Conservation (phyloP, 2,797 vertebrate genomes). For the Microctenopoma lineatum region DNA sequence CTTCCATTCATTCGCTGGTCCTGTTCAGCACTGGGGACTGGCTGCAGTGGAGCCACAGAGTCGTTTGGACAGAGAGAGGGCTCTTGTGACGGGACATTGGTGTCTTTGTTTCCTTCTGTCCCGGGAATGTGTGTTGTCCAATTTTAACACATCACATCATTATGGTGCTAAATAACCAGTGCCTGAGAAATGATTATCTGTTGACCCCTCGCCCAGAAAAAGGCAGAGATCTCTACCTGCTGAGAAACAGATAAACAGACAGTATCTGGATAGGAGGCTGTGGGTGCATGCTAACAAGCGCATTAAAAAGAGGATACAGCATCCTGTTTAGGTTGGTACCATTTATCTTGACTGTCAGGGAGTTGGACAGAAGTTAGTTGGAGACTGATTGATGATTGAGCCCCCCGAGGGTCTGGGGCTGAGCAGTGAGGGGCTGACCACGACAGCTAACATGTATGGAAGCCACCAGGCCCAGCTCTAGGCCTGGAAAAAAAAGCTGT, state of each 20-base stretch:
- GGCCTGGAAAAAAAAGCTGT: slow-evolving; percentile 36
- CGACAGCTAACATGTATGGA: slow-evolving; percentile 60
- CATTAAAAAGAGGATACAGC: slow-evolving; percentile 73
- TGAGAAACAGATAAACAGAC: slow-evolving; percentile 45
- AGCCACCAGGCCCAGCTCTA: slow-evolving; percentile 48
- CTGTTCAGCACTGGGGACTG: slow-evolving; percentile 70
- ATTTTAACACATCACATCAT: slow-evolving; percentile 77
- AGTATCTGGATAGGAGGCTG: slow-evolving; percentile 39
- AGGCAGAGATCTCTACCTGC: slow-evolving; percentile 25
- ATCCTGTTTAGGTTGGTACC: slow-evolving; percentile 66
- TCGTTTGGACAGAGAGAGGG: slow-evolving; percentile 69
- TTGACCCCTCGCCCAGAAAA: slow-evolving; percentile 53
- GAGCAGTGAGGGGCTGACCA: slow-evolving; percentile 55
- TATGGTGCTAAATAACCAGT: slow-evolving; percentile 67
- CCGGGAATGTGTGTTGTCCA: slow-evolving; percentile 78
- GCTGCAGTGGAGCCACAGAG: slow-evolving; percentile 72
- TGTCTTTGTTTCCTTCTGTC: slow-evolving; percentile 74
- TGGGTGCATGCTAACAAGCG: slow-evolving; percentile 70
- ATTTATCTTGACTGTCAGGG: slow-evolving; percentile 82
- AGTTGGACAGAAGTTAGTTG: slow-evolving; percentile 82
- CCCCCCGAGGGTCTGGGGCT: slow-evolving; percentile 51
- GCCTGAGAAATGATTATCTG: slow-evolving; percentile 68
- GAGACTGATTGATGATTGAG: slow-evolving; percentile 83
- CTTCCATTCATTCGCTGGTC: slow-evolving; percentile 72
- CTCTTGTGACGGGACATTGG: slow-evolving; percentile 78